Conservation (phyloP, 2,888 invertebrate species). For the Phyto melanocephala region DNA sequence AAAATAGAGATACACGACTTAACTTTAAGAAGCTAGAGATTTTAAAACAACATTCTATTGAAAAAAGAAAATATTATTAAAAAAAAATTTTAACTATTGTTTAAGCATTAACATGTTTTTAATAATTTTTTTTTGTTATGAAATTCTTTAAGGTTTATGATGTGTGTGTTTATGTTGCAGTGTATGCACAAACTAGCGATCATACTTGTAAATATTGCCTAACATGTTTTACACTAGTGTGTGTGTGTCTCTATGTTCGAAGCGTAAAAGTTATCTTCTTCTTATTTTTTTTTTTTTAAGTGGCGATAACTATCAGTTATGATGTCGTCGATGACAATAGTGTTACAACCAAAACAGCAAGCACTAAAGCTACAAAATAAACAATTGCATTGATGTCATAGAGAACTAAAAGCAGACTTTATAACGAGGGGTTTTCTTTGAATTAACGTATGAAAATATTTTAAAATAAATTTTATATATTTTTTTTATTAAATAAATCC, state of each 20-base stretch:
- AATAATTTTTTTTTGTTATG: constrained; percentile 23
- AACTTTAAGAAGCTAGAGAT: neutral
- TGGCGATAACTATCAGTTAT: constrained; percentile 65
- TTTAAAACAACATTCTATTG: constrained; percentile 44
- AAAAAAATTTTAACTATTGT: constrained; percentile 49
- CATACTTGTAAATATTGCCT: neutral
- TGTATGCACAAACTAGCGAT: neutral
- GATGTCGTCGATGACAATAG: constrained; percentile 64
- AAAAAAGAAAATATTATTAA: constrained; percentile 8
- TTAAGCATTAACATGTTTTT: constrained; percentile 55
- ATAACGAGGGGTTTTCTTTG: constrained; percentile 8
- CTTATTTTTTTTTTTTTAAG: constrained; percentile 13
- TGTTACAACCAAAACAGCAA: constrained; percentile 58
- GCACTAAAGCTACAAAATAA: constrained; percentile 12
- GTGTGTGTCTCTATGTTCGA: neutral
- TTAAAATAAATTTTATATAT: no score
- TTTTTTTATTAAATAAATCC: no score
- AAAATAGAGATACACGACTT: constrained; percentile 54
- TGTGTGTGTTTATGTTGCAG: constrained; percentile 8
- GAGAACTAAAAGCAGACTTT: constrained; percentile 25
- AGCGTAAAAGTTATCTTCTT: constrained; percentile 49
- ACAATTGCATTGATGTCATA: constrained; percentile 38
- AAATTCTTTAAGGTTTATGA: constrained; percentile 45
- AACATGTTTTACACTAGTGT: neutral
- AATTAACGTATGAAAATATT: neutral